Evolutionary conservation across 2,113 vertebrate species (phyloP).

Genomic region (Pica pica): DNA sequence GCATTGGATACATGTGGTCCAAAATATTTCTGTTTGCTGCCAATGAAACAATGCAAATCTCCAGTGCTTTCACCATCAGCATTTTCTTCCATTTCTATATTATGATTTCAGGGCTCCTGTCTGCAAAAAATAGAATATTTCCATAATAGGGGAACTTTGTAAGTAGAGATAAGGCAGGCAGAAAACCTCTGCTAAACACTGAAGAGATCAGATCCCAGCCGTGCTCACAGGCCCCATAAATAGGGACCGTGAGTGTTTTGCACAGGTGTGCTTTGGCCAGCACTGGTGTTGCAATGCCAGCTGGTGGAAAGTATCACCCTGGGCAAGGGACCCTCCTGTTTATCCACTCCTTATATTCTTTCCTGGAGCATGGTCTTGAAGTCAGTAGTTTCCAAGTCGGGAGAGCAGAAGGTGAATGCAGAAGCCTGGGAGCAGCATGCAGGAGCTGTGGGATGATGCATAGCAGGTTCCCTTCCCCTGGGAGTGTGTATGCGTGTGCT

Average conservation of each 20-base stretch:
- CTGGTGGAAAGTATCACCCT: background rate
- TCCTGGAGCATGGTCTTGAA: background rate
- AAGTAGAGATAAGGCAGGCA: background rate
- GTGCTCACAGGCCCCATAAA: background rate
- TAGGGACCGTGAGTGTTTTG: background rate
- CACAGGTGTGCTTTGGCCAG: background rate
- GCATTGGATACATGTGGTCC: background rate
- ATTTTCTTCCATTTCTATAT: background rate
- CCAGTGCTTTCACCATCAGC: background rate
- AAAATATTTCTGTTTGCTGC: background rate
- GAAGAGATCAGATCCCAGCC: background rate
- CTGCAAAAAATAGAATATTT: background rate
- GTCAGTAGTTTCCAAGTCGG: background rate
- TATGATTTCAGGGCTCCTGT: background rate
- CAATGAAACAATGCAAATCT: background rate
- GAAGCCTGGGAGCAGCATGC: background rate
- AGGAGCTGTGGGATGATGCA: background rate
- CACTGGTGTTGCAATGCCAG: background rate
- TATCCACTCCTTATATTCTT: rapidly evolving
- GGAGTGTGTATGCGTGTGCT: rapidly evolving
- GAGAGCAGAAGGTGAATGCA: background rate
- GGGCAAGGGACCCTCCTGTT: rapidly evolving
- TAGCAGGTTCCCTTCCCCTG: background rate
- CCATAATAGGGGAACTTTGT: background rate
- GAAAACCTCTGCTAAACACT: background rate